Base-by-base conservation (phyloP, 1,140 invertebrate species). In the Drosophila funebris region DNA sequence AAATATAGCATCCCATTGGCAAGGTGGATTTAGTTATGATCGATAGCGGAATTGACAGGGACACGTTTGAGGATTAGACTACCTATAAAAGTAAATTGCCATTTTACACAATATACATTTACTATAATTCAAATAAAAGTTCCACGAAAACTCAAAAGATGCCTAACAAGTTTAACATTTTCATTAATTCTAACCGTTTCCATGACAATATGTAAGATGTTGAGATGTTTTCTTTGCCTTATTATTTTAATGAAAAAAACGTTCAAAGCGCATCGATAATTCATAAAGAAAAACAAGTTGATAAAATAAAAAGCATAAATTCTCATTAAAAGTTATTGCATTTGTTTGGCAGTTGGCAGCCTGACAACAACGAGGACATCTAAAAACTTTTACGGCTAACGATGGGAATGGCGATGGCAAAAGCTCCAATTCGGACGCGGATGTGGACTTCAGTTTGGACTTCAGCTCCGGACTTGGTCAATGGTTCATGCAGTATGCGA, bases 311-410 rank as follows among this genome's bases (percentile, higher is more conserved):
- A 70, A 50, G 36, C 71, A 87, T 82, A 87, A 87, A 87, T 82
- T 82, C 82, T 72, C 83, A 87, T 87, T 87, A 87, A 87, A 85
- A 85, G 73, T 85, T 85, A 70, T 77, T 64, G 61, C 58, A 60
- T 29, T 63, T 70, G 27, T 62, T 73, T 58, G 63, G 58, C 56
- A 58, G 50, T 81, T 71, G 53, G 74, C 74, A 67, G 74, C 63
- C 53, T 61, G 81, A 76, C 68, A 84, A 74, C 74, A 78, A 41
- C 31, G 44, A 37, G 64, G 44, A 48, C 24, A 48, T 29, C 61
- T 63, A 29, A 84, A 73, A 84, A 83, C 74, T 85, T 85, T 87
- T 78, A 82, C 48, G 61, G 43, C 43, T 14, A 64, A 53, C 29
- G 22, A 71, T 50, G 57, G 41, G 13, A 39, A 43, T 46, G 66